Evolutionary conservation across 2,888 invertebrate species (phyloP), one percentile per base, ranked within the genome.

Genomic region (Cacoxenus indagator): DNA sequence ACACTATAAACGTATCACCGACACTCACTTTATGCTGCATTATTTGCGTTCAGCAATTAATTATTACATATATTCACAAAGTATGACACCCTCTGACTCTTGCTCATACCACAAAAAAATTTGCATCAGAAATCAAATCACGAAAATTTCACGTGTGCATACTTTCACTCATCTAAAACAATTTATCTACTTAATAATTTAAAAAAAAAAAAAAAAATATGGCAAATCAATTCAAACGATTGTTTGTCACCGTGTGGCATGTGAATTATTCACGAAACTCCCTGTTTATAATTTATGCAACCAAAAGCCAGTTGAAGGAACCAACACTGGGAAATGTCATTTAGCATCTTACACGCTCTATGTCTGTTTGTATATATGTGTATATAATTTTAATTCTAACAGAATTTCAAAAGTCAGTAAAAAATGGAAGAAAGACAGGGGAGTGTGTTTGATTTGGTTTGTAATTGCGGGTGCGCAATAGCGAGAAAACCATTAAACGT

Each of bases 351-450:
- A 19, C 48, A 48, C 9, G 24, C 6, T 27, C 26, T 55, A 26
- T 26, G 27, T 55, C 9, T 2, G 26, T 54, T 14, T 19, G 8
- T 54, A 8, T 6, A 9, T 54, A 1, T 14, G 24, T 14, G 24
- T 62, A 43, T 62, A 43, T 26, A 14, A 43, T 62, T 62, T 62
- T 62, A 62, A 62, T 62, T 62, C 43, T 43, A 62, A 45, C 61
- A 26, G 24, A 62, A 43, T 24, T 62, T 62, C n/a, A 45, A 62
- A 62, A 62, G 45, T 24, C 61, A 43, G 61, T 62, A 45, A 62
- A 43, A 45, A 24, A 29, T 26, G 26, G n/a, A 29, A 29, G 29
- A n/a, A 17, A 24, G 14, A 17, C 4, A 14, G 1, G 54, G n/a
- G n/a, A n/a, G n/a, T n/a, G n/a, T n/a, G 37, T 37, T 8, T 57